phyloP scores from a whole-genome alignment of 2,113 vertebrate species.

The Petroica traversi region DNA sequence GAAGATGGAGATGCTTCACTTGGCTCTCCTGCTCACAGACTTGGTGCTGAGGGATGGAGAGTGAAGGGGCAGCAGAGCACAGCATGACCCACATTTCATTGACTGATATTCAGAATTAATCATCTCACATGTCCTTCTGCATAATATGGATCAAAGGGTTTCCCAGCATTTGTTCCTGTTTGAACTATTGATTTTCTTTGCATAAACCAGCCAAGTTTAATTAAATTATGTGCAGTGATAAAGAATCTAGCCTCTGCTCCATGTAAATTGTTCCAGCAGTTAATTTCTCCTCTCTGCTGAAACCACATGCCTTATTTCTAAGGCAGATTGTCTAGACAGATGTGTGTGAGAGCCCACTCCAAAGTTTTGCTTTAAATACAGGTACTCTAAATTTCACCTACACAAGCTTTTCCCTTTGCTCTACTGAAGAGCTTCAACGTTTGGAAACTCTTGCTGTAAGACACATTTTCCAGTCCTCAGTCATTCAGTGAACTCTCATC shows the following conservation, averaged over 20 bases:
- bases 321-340: background rate
- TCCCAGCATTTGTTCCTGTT: background rate
- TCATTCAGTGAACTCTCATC: background rate
- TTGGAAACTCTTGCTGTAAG: background rate
- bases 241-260: background rate
- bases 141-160: background rate
- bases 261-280: background rate
- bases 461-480: background rate
- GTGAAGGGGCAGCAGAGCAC: background rate
- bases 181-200: background rate
- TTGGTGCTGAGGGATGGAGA: background rate
- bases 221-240: background rate
- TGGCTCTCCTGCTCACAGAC: background rate
- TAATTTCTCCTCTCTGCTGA: background rate
- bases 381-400: background rate
- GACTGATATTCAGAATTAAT: background rate
- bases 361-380: background rate
- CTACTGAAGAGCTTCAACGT: background rate
- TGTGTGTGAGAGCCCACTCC: background rate
- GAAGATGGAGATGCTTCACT: background rate
- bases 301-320: background rate
- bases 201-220: background rate
- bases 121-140: background rate
- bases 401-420: background rate
- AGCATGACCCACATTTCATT: background rate